Evolutionary conservation across 2,888 invertebrate species (phyloP).

Genomic region (Zaprionus lineosus): DNA sequence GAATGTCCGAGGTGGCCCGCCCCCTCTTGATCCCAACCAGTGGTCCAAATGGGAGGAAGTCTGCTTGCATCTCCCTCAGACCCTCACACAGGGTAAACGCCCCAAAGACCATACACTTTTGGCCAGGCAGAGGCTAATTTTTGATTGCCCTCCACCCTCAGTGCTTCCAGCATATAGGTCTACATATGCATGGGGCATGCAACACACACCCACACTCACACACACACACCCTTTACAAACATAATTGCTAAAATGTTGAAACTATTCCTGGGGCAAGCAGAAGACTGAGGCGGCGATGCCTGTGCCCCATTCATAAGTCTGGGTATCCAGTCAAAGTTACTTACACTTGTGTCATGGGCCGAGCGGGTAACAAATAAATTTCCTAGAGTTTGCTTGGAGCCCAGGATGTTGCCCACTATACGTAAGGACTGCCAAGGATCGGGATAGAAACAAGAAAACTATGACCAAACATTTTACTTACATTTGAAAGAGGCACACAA

Average conservation of each 20-base stretch:
- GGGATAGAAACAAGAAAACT: conserved; percentile 49
- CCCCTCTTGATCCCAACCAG: too few species aligned
- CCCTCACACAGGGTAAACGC: neutral
- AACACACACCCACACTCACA: neutral
- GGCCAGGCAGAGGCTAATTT: conserved; percentile 40
- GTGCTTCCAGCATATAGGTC: neutral
- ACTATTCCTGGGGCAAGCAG: conserved; percentile 39
- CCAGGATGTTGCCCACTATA: neutral
- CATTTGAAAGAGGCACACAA: conserved; percentile 56
- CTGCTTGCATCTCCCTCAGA: neutral
- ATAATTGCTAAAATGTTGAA: conserved; percentile 69
- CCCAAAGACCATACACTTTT: conserved; percentile 15
- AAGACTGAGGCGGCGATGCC: neutral
- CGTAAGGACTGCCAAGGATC: conserved; percentile 4
- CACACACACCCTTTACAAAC: conserved; percentile 43
- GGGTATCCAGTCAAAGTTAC: conserved; percentile 43
- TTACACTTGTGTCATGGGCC: conserved; percentile 48
- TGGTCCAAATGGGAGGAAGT: neutral
- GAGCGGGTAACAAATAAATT: conserved; percentile 54
- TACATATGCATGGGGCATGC: neutral
- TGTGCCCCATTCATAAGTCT: conserved; percentile 4
- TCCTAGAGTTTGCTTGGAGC: conserved; percentile 21
- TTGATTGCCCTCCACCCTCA: conserved; percentile 39
- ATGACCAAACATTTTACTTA: conserved; percentile 65
- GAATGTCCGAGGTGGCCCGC: too few species aligned